Conservation (phyloP, 2,797 vertebrate genomes). For the Psittacula derbiana region DNA sequence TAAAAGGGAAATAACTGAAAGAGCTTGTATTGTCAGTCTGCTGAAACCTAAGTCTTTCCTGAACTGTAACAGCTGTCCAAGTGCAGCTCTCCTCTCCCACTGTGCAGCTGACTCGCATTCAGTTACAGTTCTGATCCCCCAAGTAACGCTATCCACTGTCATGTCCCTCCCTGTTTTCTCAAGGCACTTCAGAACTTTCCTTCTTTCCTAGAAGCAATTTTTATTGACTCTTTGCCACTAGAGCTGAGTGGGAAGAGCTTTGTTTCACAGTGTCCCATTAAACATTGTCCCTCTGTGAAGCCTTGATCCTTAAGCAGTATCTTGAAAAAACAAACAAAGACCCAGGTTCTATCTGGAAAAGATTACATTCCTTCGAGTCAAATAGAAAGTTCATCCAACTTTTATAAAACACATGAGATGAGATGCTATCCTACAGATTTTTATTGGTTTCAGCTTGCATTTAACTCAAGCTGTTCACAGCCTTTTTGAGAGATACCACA, state of each 20-base stretch:
- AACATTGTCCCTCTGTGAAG: conserved; percentile 13
- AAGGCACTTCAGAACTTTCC: not conserved
- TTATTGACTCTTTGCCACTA: conserved; percentile 22
- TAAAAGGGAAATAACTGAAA: conserved; percentile 26
- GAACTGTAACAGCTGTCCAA: conserved; percentile 8
- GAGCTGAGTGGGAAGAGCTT: conserved; percentile 29
- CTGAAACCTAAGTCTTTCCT: not conserved
- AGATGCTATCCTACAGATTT: conserved; percentile 17
- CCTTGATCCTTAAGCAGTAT: conserved; percentile 16
- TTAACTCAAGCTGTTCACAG: not conserved
- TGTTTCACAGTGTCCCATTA: not conserved
- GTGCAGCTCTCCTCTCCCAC: not conserved
- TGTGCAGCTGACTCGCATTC: not conserved
- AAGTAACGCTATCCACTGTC: not conserved
- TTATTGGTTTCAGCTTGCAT: conserved; percentile 45
- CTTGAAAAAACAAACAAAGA: conserved; percentile 8
- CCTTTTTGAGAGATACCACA: not conserved
- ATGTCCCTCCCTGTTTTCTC: not conserved
- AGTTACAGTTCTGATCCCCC: not conserved
- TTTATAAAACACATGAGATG: conserved; percentile 7
- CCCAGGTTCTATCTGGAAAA: conserved; percentile 53
- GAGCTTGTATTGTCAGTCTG: not conserved
- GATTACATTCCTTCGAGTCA: conserved; percentile 36
- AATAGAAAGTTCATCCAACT: conserved; percentile 52
- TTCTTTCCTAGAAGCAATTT: conserved; percentile 44